Conservation (phyloP, 1,140 invertebrate genomes). For the Bombyx mori region ASM3026992v2 NC_085119.1:7302001-7302500, state of each 20-base stretch:
- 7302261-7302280: constrained; percentile 32
- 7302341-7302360: constrained; percentile 47
- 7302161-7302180: constrained; percentile 37
- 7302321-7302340: constrained; percentile 66
- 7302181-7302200: constrained; percentile 63
- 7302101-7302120: constrained; percentile 5
- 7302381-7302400: constrained; percentile 32
- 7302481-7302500: no score
- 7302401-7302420: constrained; percentile 33
- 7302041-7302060: no score
- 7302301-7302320: constrained; percentile 64
- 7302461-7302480: constrained; percentile 1
- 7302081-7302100: neutral
- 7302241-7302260: constrained; percentile 43
- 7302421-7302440: neutral
- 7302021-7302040: no score
- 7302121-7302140: constrained; percentile 27
- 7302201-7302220: constrained; percentile 64
- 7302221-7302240: constrained; percentile 44
- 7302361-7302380: constrained; percentile 49
- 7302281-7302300: constrained; percentile 55
- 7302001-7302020: no score
- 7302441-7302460: neutral
- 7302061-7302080: no score
- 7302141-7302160: constrained; percentile 42